Evolutionary conservation across 2,797 vertebrate genomes (phyloP), one percentile per base, ranked within the genome.

Genomic region (Chloroceryle amazona): DNA sequence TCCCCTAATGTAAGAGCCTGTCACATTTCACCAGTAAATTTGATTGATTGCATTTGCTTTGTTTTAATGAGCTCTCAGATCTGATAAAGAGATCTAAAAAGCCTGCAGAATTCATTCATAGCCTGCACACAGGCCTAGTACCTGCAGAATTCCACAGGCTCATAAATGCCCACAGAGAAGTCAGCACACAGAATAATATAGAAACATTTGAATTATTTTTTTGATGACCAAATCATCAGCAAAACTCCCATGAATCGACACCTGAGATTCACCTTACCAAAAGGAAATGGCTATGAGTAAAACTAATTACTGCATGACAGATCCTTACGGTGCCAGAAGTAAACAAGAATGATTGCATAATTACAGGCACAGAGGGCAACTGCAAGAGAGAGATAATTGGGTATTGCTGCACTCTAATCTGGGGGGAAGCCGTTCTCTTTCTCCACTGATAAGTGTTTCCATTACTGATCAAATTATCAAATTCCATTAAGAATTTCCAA

Each of bases 31-130:
- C 60, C 41, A 21, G 83, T 10, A 42, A 47, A 29, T 65, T 8
- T 17, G 87, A 86, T 72, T 46, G 93, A 82, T 90, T 46, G 17
- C 7, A 5, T 82, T 91, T 76, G 60, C 75, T 87, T 71, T 57
- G 57, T 15, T 88, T 55, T 84, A 78, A 95, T 11, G 82, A 92
- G 91, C 35, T 75, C 93, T 85, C 47, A n/a, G 72, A 68, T 52
- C 70, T 13, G 75, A 81, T 15, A 10, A 39, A 49, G 67, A 23
- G 47, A 31, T 52, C 51, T 58, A 16, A 61, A 62, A 67, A 61
- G 54, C 71, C 57, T 55, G 20, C 71, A 10, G 25, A 33, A 73
- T 66, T 75, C 74, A 46, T 58, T 28, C 51, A 6, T 2, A 37
- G 47, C n/a, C 11, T 1, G 9, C 13, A 16, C 52, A 25, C n/a